Evolutionary conservation across 2,888 invertebrate species (phyloP).

Genomic region (Drosophila subquinaria): DNA sequence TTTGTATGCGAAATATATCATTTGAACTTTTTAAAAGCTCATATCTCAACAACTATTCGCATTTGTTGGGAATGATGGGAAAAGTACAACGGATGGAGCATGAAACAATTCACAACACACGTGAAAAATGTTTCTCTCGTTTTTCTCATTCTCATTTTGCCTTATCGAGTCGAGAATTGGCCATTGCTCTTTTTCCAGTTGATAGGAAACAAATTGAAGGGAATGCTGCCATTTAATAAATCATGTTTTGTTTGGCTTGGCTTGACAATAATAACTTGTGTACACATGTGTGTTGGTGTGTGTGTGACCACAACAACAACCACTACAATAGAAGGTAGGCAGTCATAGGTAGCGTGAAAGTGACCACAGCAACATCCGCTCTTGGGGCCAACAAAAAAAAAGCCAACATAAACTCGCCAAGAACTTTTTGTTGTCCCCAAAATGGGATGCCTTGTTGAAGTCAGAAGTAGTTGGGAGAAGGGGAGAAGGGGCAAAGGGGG

Average conservation of each 20-base stretch:
- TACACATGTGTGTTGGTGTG: conserved; percentile 58
- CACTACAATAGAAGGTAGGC: conserved; percentile 28
- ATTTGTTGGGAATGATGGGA: not conserved
- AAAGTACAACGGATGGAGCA: conserved; percentile 18
- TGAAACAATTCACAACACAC: conserved; percentile 62
- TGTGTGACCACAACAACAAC: conserved; percentile 28
- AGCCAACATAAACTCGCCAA: conserved; percentile 66
- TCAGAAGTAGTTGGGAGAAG: not conserved
- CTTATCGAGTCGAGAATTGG: conserved; percentile 38
- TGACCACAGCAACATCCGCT: conserved; percentile 78
- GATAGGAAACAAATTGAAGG: conserved; percentile 82
- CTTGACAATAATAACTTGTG: conserved; percentile 81
- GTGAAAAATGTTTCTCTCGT: conserved; percentile 48
- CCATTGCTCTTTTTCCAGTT: conserved; percentile 76
- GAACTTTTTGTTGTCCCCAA: conserved; percentile 67
- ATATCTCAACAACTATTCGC: conserved; percentile 62
- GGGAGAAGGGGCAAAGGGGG: too few species aligned
- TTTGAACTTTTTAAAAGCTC: conserved; percentile 66
- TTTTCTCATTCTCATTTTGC: not conserved
- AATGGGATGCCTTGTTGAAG: conserved; percentile 36
- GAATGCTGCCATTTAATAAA: conserved; percentile 80
- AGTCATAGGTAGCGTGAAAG: conserved; percentile 73
- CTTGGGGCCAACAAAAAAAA: conserved; percentile 30
- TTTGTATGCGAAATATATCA: conserved; percentile 58
- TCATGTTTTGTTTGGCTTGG: conserved; percentile 79